A percentile compares a stretch with the other conserved stretches of the same genome.
Evolutionary conservation across 2,888 invertebrate genomes (phyloP).

Genomic region (Athalia cordata): DNA sequence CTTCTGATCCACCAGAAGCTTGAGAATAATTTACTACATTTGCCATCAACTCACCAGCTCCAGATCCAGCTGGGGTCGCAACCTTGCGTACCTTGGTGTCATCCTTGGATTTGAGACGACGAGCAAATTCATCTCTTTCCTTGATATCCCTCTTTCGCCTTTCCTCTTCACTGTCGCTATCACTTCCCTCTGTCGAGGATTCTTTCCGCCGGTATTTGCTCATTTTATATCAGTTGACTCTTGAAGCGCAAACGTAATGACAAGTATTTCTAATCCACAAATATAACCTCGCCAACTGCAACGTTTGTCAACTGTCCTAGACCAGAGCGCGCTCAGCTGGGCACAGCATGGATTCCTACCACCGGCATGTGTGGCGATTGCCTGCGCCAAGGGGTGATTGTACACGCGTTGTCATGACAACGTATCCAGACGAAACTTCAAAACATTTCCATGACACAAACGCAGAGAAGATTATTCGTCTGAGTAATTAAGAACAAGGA

Average conservation of each 20-base stretch:
- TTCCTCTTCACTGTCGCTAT: constrained; percentile 86
- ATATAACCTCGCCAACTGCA: too few species aligned
- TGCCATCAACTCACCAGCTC: constrained; percentile 60
- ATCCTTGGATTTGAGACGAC: constrained; percentile 91
- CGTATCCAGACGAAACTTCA: background rate
- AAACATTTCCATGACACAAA: background rate
- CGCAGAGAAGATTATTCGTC: background rate
- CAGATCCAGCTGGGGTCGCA: constrained; percentile 68
- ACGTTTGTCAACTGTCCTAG: too few species aligned
- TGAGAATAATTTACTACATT: constrained; percentile 13
- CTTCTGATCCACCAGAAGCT: constrained; percentile 10
- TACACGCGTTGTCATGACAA: constrained; percentile 22
- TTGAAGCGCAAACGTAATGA: background rate
- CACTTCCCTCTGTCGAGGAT: constrained; percentile 76
- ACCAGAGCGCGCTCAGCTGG: too few species aligned
- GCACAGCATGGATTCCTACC: too few species aligned
- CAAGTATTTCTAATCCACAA: background rate
- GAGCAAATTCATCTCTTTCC: constrained; percentile 96
- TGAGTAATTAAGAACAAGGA: background rate
- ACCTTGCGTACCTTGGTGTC: constrained; percentile 91
- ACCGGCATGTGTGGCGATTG: too few species aligned
- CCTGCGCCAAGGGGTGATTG: too few species aligned
- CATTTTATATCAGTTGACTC: constrained; percentile 57
- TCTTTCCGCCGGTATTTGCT: constrained; percentile 73
- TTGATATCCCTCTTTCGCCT: constrained; percentile 88